Conservation (phyloP, 2,888 invertebrate genomes). For the Dasysyrphus albostriatus region DNA sequence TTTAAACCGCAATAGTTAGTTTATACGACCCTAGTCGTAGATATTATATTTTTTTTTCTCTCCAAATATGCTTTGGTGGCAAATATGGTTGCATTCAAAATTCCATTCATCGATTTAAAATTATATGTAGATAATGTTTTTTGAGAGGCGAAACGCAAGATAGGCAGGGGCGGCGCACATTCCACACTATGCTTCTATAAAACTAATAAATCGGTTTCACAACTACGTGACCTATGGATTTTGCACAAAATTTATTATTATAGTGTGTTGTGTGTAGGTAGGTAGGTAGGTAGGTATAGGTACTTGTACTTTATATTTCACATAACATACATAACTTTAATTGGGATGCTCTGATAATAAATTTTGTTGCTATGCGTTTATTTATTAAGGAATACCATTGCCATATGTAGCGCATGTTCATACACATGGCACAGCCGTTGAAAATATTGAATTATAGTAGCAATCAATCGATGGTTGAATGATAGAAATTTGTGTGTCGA, state of each 20-base stretch:
- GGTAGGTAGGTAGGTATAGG: not conserved
- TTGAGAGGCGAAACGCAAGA: not conserved
- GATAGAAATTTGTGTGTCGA: conserved; percentile 14
- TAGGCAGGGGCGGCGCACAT: conserved; percentile 17
- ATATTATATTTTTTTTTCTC: not conserved
- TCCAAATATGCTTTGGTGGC: conserved; percentile 4
- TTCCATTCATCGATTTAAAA: conserved; percentile 55
- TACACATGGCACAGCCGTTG: not conserved
- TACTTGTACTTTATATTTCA: conserved; percentile 36
- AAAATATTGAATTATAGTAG: not conserved
- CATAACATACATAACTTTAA: conserved; percentile 51
- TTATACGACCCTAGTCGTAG: not conserved
- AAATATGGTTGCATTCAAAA: conserved; percentile 55
- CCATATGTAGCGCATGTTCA: not conserved
- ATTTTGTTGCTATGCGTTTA: conserved; percentile 7
- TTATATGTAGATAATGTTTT: not conserved
- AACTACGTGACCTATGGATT: conserved; percentile 56
- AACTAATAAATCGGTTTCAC: conserved; percentile 40
- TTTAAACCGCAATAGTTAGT: not conserved
- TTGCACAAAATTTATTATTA: conserved; percentile 15
- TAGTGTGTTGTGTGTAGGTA: not conserved
- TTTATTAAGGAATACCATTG: not conserved
- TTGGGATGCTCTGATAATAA: conserved; percentile 42
- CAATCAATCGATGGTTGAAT: not conserved
- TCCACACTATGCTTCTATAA: conserved; percentile 2